Base-by-base conservation (phyloP, 1,140 invertebrate species). In the Helicoverpa zea region DNA sequence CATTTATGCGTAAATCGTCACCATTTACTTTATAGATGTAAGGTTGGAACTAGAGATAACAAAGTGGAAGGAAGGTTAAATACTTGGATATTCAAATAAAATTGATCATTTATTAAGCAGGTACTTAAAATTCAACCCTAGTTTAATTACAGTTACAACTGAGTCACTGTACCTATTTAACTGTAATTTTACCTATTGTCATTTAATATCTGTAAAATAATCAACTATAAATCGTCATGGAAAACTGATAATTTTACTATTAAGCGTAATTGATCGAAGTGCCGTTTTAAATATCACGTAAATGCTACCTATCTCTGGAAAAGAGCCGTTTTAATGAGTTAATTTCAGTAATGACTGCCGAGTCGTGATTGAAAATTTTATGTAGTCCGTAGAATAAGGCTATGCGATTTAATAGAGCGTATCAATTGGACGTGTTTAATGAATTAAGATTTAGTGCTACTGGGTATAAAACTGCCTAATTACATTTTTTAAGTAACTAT, bases 341-440 rank as follows among this genome's bases (percentile, higher is more conserved):
- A 75, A 75, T 75, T 59, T 23, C 72, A 52, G 72, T 75, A 75
- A 75, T 75, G 72, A 56, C 30, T 23, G 56, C 9, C 72, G 10
- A 35, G 30, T 16, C 43, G 30, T 75, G 72, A 75, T 75, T 59
- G 72, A 59, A 75, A 75, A 75, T 52, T 23, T 30, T 54, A 16
- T 16, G 35, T 18, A 29, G 16, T 23, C n/a, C 66, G 47, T 70
- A 52, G 30, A 30, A 72, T 54, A 52, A 29, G 52, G 47, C 66
- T n/a, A 30, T 51, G 13, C 9, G 23, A 72, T 51, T 52, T 43
- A 14, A 43, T 14, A 52, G 35, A 70, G 14, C 16, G 16, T 10
- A 14, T 49, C 58, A 12, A 56, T n/a, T 2, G 0, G 5, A 43
- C 35, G 9, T 43, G 3, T 35, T 35, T 5, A 35, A 35, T 7